These are phyloP conservation scores for Zhengitettix transpicula DNA, from an alignment of 2,888 invertebrate species.

Conservation along the genomic window DNA sequence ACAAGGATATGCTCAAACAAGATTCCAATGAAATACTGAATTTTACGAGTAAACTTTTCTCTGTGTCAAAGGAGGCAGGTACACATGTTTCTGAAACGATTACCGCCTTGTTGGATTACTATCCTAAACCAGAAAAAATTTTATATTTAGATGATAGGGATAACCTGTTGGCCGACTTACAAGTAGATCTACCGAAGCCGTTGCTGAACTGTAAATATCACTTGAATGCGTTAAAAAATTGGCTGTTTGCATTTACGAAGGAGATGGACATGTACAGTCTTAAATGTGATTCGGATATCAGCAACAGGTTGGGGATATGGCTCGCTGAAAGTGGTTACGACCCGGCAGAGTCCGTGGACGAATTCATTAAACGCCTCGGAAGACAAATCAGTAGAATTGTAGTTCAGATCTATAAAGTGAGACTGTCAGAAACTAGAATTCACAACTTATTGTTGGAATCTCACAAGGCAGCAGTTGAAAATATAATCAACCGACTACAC, in stretches of 20 bases:
- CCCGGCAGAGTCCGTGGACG: background rate
- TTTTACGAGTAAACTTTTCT: too few relatives aligned
- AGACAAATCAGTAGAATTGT: background rate
- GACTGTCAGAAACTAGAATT: background rate
- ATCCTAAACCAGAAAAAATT: too few relatives aligned
- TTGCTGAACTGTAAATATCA: too few relatives aligned
- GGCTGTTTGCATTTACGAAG: background rate
- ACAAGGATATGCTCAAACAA: too few relatives aligned
- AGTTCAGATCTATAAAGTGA: background rate
- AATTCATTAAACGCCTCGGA: background rate
- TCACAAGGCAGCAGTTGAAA: background rate
- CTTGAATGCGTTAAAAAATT: background rate
- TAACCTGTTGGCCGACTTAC: too few relatives aligned
- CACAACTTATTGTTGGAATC: background rate
- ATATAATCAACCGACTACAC: background rate
- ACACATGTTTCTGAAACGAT: too few relatives aligned
- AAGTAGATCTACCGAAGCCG: too few relatives aligned
- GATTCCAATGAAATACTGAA: too few relatives aligned
- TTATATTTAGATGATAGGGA: too few relatives aligned
- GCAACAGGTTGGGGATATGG: background rate
- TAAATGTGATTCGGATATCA: background rate
- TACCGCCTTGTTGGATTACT: too few relatives aligned
- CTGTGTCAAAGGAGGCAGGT: too few relatives aligned
- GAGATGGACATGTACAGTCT: background rate
- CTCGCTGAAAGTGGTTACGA: background rate